phyloP scores from a whole-genome alignment of 2,797 vertebrate genomes.

The Tapirus indicus region DNA sequence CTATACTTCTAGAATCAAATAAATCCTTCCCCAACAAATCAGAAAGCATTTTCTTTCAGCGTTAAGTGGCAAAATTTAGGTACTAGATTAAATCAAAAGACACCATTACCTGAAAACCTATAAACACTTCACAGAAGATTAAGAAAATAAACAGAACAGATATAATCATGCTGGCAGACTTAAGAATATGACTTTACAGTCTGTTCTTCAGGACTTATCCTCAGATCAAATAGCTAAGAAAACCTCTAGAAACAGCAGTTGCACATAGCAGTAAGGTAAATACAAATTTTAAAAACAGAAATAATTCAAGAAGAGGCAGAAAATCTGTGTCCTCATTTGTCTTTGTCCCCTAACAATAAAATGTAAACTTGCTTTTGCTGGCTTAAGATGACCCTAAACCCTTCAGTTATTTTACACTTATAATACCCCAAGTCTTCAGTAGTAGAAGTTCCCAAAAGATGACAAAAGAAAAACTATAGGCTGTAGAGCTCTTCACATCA shows the following conservation, averaged over 20 bases:
- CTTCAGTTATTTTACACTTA: constrained; percentile 56
- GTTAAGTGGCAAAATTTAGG: constrained; percentile 10
- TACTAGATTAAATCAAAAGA: constrained; percentile 46
- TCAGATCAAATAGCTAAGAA: constrained; percentile 8
- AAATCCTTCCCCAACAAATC: constrained; percentile 6
- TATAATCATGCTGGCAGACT: not conserved
- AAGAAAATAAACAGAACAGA: constrained; percentile 36
- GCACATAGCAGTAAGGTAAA: constrained; percentile 21
- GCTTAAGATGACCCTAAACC: constrained; percentile 29
- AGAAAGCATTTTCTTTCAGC: constrained; percentile 41
- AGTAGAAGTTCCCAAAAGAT: not conserved
- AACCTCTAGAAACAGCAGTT: not conserved
- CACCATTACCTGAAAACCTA: not conserved
- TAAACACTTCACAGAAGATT: constrained; percentile 20
- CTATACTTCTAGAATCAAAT: not conserved
- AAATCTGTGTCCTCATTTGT: not conserved
- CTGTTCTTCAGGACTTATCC: not conserved
- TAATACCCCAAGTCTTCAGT: not conserved
- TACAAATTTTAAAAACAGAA: constrained; percentile 44
- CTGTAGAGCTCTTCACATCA: not conserved
- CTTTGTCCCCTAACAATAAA: constrained; percentile 4
- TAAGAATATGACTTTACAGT: constrained; percentile 1
- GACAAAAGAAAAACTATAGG: constrained; percentile 7
- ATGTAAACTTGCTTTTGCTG: constrained; percentile 43
- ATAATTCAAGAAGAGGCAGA: constrained; percentile 9